phyloP scores from a whole-genome alignment of 2,888 invertebrate species.

The Ophonus ardosiacus region DNA sequence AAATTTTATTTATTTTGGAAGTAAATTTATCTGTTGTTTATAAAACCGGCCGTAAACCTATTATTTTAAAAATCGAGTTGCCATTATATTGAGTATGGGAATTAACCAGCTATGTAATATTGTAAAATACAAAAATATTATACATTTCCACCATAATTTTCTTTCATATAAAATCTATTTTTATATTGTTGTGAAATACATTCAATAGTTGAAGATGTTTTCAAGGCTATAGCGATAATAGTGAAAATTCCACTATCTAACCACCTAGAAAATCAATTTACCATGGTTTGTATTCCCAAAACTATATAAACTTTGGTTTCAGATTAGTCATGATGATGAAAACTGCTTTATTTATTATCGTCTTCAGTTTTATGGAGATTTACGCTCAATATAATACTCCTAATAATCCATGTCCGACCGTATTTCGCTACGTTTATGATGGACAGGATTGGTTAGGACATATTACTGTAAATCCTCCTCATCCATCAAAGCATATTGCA shows the following conservation, averaged over 20 bases:
- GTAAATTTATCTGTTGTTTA: too few species aligned
- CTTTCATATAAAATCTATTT: neutral
- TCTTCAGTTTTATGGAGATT: neutral
- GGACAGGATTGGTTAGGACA: conserved; percentile 7
- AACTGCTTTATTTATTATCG: neutral
- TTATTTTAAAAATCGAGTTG: too few species aligned
- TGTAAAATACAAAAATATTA: too few species aligned
- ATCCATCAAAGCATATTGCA: neutral
- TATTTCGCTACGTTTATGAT: conserved; percentile 7
- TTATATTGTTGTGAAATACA: neutral
- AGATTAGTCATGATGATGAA: neutral
- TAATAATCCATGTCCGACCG: conserved; percentile 23
- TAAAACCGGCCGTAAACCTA: too few species aligned
- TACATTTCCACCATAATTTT: neutral
- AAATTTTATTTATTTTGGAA: too few species aligned
- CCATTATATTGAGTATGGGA: too few species aligned
- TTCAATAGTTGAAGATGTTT: neutral
- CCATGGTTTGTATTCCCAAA: neutral
- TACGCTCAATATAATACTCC: conserved; percentile 1
- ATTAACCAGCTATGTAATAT: too few species aligned
- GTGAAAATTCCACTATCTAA: neutral
- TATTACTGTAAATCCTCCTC: conserved; percentile 23
- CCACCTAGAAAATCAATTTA: neutral
- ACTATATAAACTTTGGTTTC: neutral
- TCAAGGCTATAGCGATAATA: neutral